phyloP scores from a whole-genome alignment of 2,888 invertebrate species.

The Hanleya hanleyi region DNA sequence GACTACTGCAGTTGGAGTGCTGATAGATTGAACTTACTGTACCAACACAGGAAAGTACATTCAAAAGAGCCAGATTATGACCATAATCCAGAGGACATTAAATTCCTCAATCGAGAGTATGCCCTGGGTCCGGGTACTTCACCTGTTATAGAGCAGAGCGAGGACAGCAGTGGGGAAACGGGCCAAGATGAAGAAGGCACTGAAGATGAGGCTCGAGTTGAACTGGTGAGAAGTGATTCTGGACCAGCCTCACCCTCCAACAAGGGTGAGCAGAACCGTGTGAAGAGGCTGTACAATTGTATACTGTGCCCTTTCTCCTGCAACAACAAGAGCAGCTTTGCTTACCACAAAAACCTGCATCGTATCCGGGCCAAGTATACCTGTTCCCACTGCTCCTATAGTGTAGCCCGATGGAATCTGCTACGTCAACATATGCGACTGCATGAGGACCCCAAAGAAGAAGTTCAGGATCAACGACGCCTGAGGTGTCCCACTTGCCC shows the following conservation, averaged over 20 bases:
- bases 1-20: conserved; percentile 68
- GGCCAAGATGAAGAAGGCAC: not conserved
- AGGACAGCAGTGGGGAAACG: not conserved
- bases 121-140: conserved; percentile 44
- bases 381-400: conserved; percentile 26
- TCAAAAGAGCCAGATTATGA: conserved; percentile 46
- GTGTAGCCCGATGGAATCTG: conserved; percentile 20
- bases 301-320: conserved; percentile 45
- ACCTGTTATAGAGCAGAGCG: not conserved
- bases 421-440: conserved; percentile 20
- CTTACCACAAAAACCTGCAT: conserved; percentile 38
- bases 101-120: conserved; percentile 58
- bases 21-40: conserved; percentile 57
- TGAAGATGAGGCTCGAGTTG: not conserved
- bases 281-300: conserved; percentile 41
- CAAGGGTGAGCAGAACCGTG: not conserved
- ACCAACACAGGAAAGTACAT: conserved; percentile 63
- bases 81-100: conserved; percentile 50
- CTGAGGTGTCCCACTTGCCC: conserved; percentile 55
- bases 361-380: conserved; percentile 28
- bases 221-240: not conserved
- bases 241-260: not conserved
- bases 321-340: conserved; percentile 41
- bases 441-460: conserved; percentile 21
- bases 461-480: conserved; percentile 18